A percentile compares a stretch with the other conserved stretches of the same genome.
Conservation (phyloP, 1,140 invertebrate genomes). For the Papilio polytes region DNA sequence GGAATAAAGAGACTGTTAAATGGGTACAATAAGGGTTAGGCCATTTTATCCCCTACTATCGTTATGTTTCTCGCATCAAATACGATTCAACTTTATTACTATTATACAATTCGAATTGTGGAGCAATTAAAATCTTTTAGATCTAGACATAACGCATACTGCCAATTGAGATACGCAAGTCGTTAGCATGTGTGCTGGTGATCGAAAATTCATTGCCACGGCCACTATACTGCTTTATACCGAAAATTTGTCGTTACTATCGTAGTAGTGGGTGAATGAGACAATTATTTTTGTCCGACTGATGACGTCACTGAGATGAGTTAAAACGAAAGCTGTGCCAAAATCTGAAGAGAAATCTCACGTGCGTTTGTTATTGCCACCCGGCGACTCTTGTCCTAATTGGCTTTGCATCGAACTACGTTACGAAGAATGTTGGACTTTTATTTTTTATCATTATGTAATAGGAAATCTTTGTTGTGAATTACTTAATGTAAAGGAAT, state of each 20-base stretch:
- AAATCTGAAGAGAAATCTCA: slow-evolving; percentile 26
- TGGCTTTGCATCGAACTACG: background rate
- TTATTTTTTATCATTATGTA: background rate
- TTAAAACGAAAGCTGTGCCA: slow-evolving; percentile 26
- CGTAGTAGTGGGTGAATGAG: slow-evolving; percentile 79
- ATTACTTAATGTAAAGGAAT: background rate
- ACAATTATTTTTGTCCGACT: slow-evolving; percentile 77
- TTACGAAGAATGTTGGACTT: background rate
- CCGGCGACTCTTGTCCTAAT: slow-evolving; percentile 18
- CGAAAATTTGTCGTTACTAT: slow-evolving; percentile 79
- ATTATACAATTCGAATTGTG: background rate
- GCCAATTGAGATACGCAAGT: slow-evolving; percentile 21
- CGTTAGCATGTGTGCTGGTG: slow-evolving; percentile 46
- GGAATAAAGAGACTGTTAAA: slow-evolving; percentile 2
- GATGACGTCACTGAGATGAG: slow-evolving; percentile 17
- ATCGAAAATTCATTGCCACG: slow-evolving; percentile 68
- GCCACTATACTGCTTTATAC: slow-evolving; percentile 70
- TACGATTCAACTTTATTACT: background rate
- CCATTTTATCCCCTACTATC: background rate
- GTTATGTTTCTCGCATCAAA: background rate
- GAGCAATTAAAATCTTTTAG: background rate
- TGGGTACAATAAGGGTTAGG: slow-evolving; percentile 24
- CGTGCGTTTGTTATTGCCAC: slow-evolving; percentile 33
- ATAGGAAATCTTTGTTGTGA: background rate
- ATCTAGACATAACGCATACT: background rate